Evolutionary conservation across 2,113 vertebrate species (phyloP), one percentile per base, ranked within the genome.

Genomic region (Triplophysa rosa): DNA sequence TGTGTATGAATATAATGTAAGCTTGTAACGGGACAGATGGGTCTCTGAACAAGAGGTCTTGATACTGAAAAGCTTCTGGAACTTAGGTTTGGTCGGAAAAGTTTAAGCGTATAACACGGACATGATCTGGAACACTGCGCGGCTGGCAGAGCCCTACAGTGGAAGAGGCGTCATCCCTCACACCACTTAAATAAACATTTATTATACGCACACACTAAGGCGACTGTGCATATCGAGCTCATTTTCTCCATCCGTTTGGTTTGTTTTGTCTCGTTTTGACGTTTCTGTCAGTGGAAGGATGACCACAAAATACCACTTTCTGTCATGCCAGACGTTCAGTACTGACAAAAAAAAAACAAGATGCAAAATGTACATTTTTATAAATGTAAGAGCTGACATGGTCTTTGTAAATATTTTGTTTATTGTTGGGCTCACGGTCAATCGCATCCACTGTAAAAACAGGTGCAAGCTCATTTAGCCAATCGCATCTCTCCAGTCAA

Each of bases 391-490:
- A 91, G 84, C 89, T 89, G 85, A 90, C 90, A 87, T 89, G 88
- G 82, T 91, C 91, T 93, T 92, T 94, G 93, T 94, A 94, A 93
- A 94, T 94, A 94, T 92, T 92, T 86, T 90, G 90, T 93, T 84
- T 90, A 87, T 93, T 37, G 91, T 92, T 93, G 91, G 90, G 90
- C 90, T 80, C 92, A 86, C 88, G 87, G 87, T 86, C 83, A 77
- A 84, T 89, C 52, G 56, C 85, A 77, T 90, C 83, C 84, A 90
- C 91, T 92, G 86, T 91, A 88, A 92, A 90, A 90, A 83, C 91
- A 92, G 91, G 92, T 93, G 92, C 92, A 92, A 91, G 91, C 90
- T 89, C 77, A 69, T 84, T 82, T 78, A 77, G 79, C 80, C 83
- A 87, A 82, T 87, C 87, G 58, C 62, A 52, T 26, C 37, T 10